phyloP scores from a whole-genome alignment of 2,113 vertebrate genomes.

The Cynoglossus semilaevis region DNA sequence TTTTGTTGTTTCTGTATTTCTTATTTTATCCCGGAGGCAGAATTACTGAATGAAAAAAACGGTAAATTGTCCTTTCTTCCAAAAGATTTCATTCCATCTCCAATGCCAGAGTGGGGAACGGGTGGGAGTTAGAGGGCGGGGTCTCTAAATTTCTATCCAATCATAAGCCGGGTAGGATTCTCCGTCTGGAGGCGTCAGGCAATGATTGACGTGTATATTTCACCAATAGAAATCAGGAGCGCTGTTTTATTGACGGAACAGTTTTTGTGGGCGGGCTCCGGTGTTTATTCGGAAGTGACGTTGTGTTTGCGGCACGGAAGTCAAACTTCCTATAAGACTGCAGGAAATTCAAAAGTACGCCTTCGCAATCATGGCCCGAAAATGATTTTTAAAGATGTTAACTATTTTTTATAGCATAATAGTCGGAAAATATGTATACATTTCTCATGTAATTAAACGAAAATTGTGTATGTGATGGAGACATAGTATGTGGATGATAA shows the following conservation, averaged over 20 bases:
- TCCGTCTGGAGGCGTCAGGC: not conserved
- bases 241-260: slow-evolving; percentile 6
- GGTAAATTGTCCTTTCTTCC: slow-evolving; percentile 36
- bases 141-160: slow-evolving; percentile 44
- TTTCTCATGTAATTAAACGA: too few relatives aligned
- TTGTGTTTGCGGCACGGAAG: slow-evolving; percentile 34
- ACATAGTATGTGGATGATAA: too few relatives aligned
- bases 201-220: slow-evolving; percentile 14
- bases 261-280: not conserved
- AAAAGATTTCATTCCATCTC: slow-evolving; percentile 62
- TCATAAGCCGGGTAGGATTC: slow-evolving; percentile 28
- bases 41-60: slow-evolving; percentile 36
- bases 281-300: slow-evolving; percentile 63
- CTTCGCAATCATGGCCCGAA: not conserved
- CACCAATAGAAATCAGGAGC: slow-evolving; percentile 54
- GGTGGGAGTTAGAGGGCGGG: slow-evolving; percentile 47
- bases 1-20: slow-evolving; percentile 9
- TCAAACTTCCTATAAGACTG: not conserved
- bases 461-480: too few relatives aligned
- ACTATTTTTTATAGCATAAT: too few relatives aligned
- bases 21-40: slow-evolving; percentile 15
- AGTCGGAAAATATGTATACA: too few relatives aligned
- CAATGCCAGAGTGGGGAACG: slow-evolving; percentile 42
- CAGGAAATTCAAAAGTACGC: not conserved
- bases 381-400: not conserved